Base-by-base conservation (phyloP, 2,888 invertebrate species). In the Cecidostiba fungosa region DNA sequence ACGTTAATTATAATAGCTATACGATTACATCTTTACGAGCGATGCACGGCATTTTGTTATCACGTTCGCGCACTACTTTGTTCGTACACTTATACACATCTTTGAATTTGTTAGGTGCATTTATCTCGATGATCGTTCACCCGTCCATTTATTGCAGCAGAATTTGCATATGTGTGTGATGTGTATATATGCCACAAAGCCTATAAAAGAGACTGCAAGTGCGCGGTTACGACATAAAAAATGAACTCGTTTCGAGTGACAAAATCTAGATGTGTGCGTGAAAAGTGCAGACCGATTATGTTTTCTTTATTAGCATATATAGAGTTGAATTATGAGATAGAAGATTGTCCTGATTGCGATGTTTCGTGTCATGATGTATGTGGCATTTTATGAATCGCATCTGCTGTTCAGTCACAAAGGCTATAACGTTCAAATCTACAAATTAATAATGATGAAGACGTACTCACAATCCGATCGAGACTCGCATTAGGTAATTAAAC, bases 121-220 rank as follows among this genome's bases (percentile, higher is more conserved):
- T 78, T 78, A 69, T 78, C 78, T 78, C 32, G 78, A 47, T 78
- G 69, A 69, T 69, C 69, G 47, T 78, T 78, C n/a, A 19, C 47
- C 16, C n/a, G 47, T 47, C 36, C n/a, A 12, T 8, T 10, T 2
- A 6, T 43, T n/a, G 23, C 23, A 29, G 66, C 29, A 66, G 3
- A 32, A 32, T 32, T 32, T 32, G 32, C 32, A 32, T 3, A 32
- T 32, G 32, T 32, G n/a, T n/a, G n/a, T n/a, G n/a, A n/a, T n/a
- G n/a, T 32, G 32, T 3, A 32, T 3, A 32, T 32, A 3, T 32
- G 3, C 32, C 32, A 32, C 3, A 32, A 3, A 32, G 32, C 3
- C 32, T 32, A 32, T 32, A 26, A 54, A 3, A 12, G 32, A 29
- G 26, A 69, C 26, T 16, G 66, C 66, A 26, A 26, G 62, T 23